Evolutionary conservation across 2,797 vertebrate species (phyloP).

Genomic region (Saxicola maurus): DNA sequence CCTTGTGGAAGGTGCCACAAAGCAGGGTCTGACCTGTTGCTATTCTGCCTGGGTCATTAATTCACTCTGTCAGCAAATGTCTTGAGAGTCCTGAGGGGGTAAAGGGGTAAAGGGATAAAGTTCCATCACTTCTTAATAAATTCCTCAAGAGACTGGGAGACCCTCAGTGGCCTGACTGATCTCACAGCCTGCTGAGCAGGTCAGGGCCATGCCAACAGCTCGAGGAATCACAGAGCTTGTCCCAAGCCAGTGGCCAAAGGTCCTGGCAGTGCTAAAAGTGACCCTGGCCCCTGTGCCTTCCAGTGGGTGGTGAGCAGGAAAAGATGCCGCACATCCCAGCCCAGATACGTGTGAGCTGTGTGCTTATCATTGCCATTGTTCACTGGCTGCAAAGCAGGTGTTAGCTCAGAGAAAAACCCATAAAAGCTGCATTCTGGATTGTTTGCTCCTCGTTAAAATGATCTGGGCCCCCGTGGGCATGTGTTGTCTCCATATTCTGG

Average conservation of each 20-base stretch:
- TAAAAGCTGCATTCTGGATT: conserved; percentile 43
- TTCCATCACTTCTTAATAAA: not conserved
- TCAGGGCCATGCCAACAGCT: not conserved
- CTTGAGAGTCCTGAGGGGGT: not conserved
- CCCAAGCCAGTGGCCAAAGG: no score
- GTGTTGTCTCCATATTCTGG: conserved; percentile 56
- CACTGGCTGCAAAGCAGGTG: conserved; percentile 60
- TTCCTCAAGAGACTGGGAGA: not conserved
- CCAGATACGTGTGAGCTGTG: not conserved
- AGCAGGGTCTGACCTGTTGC: not conserved
- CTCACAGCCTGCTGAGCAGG: not conserved
- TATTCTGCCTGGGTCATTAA: not conserved
- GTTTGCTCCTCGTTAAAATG: conserved; percentile 57
- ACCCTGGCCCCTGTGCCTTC: rapidly evolving
- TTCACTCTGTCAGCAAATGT: not conserved
- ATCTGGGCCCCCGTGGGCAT: conserved; percentile 49
- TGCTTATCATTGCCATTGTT: conserved; percentile 24
- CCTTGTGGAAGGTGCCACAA: not conserved
- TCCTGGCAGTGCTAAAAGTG: not conserved
- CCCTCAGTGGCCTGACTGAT: not conserved
- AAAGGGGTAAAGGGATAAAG: not conserved
- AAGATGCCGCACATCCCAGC: not conserved
- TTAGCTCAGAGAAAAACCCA: conserved; percentile 7
- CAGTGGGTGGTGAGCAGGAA: not conserved
- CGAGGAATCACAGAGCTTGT: not conserved